Conservation (phyloP, 2,888 invertebrate genomes). For the Acrocyrtus sp. region DNA sequence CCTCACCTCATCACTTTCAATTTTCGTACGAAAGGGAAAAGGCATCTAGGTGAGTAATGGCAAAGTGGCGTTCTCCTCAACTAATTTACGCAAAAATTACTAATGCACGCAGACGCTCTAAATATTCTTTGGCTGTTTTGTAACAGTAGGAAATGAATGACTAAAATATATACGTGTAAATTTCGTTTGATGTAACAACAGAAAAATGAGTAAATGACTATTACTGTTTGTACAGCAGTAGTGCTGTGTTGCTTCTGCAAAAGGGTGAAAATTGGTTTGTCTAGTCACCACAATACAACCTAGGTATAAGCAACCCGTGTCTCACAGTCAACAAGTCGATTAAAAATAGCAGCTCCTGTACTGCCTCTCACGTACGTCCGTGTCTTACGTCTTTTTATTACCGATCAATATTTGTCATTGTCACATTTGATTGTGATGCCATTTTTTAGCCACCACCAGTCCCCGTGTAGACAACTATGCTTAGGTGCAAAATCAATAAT, state of each 20-base stretch:
- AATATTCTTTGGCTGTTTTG: background rate
- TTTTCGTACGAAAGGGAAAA: background rate
- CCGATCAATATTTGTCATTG: too few species aligned
- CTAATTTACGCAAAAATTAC: too few species aligned
- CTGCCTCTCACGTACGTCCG: too few species aligned
- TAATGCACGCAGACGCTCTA: background rate
- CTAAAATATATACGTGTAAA: background rate
- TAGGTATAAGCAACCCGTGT: background rate
- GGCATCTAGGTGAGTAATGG: background rate
- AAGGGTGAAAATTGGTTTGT: background rate
- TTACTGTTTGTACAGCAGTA: background rate
- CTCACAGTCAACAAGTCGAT: too few species aligned
- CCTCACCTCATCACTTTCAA: background rate
- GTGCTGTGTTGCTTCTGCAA: background rate
- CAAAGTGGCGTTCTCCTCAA: too few species aligned
- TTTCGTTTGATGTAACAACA: background rate
- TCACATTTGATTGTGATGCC: too few species aligned
- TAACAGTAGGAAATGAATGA: constrained; percentile 12
- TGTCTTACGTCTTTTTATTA: too few species aligned
- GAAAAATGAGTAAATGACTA: background rate
- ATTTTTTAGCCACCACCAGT: too few species aligned
- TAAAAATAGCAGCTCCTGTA: too few species aligned
- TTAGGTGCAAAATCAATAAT: too few species aligned
- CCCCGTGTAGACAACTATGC: too few species aligned
- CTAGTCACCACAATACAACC: background rate